Evolutionary conservation across 2,888 invertebrate species (phyloP), one percentile per base, ranked within the genome.

Genomic region (Hydraecia micacea): DNA sequence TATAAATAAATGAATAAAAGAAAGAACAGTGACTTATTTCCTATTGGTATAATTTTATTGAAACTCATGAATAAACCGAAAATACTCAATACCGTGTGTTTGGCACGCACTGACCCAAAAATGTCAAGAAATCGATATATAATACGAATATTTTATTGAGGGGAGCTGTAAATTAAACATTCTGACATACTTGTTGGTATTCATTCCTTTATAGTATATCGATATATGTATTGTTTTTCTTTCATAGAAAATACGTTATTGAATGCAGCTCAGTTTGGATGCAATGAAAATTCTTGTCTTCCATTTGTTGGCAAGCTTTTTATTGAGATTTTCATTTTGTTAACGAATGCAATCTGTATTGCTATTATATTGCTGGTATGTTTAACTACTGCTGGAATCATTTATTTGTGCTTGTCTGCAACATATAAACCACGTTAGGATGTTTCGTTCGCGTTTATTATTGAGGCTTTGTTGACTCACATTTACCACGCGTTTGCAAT

Each of bases 21-120:
- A 55, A 25, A 42, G 1, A 25, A 71, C 18, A n/a, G 18, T 71
- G 21, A 21, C 28, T 46, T 67, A 36, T 77, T 46, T 18, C 3
- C 39, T 28, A 39, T 63, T 25, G 25, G 11, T 42, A 9, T 79
- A n/a, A 28, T 76, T 67, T 77, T 77, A 46, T 69, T 11, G 18
- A 36, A 52, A 7, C 46, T 55, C 55, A 70, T 80, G 46, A 70
- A 80, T 80, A 80, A 77, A 77, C 46, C 46, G 55, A 80, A 69
- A 28, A 46, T 69, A 70, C 36, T 46, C n/a, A 55, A 42, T 36
- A 69, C 15, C 36, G 32, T 55, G 42, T 80, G 55, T 77, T 46
- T 46, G 55, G 46, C 72, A 80, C 36, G 55, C 46, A 13, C 8
- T 58, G 80, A 80, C 72, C 80, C 28, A 39, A 25, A 55, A 39